Conservation (phyloP, 2,888 invertebrate genomes). For the Dascillus cervinus region DNA sequence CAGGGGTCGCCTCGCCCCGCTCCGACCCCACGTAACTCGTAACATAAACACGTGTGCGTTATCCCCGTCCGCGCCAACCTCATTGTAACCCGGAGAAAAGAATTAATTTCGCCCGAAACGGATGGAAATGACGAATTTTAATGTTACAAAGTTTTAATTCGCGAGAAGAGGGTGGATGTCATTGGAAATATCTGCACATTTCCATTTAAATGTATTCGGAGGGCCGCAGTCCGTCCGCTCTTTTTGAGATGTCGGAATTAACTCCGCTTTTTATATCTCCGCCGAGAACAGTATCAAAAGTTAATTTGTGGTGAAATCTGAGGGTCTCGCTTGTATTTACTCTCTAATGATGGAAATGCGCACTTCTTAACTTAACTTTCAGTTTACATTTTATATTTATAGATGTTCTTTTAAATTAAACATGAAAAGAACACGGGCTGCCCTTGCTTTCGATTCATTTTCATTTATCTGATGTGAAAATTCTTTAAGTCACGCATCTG, state of each 20-base stretch:
- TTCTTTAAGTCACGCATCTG: no score
- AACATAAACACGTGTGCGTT: slow-evolving; percentile 10
- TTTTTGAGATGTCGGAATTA: slow-evolving; percentile 35
- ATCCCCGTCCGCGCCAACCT: slow-evolving; percentile 3
- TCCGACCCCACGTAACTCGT: slow-evolving; percentile 7
- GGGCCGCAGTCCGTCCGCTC: slow-evolving; percentile 22
- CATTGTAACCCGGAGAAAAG: slow-evolving; percentile 12
- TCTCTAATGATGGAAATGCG: slow-evolving; percentile 39
- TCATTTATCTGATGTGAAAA: no score
- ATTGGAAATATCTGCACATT: slow-evolving; percentile 41
- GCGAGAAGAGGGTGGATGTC: slow-evolving; percentile 30
- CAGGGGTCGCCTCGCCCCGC: slow-evolving; percentile 12
- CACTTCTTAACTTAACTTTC: slow-evolving; percentile 28
- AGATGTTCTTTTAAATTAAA: slow-evolving; percentile 31
- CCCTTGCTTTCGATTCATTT: no score
- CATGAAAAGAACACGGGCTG: slow-evolving; percentile 19
- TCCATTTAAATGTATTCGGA: slow-evolving; percentile 42
- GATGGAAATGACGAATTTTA: slow-evolving; percentile 43
- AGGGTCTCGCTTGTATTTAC: slow-evolving; percentile 36
- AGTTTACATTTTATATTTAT: slow-evolving; percentile 33
- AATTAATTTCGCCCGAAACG: slow-evolving; percentile 40
- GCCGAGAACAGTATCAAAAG: slow-evolving; percentile 43
- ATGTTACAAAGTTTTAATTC: slow-evolving; percentile 43
- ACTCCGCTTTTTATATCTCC: slow-evolving; percentile 42
- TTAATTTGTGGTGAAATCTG: slow-evolving; percentile 45